These are phyloP conservation scores for Noctuana brunneofusca DNA, from an alignment of 2,888 invertebrate species.

Conservation along the genomic window DNA sequence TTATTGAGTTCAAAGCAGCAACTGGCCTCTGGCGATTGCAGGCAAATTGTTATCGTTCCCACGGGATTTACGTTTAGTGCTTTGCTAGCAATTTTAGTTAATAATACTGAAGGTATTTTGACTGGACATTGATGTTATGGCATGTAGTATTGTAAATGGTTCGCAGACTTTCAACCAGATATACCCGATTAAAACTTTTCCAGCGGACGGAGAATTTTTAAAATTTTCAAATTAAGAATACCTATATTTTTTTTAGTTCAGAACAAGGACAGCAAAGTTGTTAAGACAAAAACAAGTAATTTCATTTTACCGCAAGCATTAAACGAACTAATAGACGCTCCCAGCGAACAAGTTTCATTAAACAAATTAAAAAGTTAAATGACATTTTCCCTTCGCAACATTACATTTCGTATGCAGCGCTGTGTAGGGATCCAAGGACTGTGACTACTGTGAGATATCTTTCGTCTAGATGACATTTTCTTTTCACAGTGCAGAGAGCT, in stretches of 20 bases:
- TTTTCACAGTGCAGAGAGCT: constrained; percentile 42
- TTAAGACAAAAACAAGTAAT: constrained; percentile 4
- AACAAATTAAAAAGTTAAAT: constrained; percentile 56
- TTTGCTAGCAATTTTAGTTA: constrained; percentile 20
- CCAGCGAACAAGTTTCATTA: constrained; percentile 44
- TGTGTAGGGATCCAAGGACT: constrained; percentile 51
- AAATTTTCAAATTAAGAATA: not conserved
- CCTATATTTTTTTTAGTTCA: too few relatives aligned
- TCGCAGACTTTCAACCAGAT: not conserved
- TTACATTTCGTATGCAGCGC: constrained; percentile 56
- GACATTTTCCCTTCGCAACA: constrained; percentile 47
- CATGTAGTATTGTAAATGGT: not conserved
- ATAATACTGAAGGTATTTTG: constrained; percentile 30
- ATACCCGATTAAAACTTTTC: too few relatives aligned
- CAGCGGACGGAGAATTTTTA: not conserved
- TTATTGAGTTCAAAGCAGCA: constrained; percentile 62
- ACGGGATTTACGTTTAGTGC: constrained; percentile 49
- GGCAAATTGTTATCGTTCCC: constrained; percentile 71
- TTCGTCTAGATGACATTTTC: constrained; percentile 47
- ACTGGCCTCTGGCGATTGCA: constrained; percentile 57
- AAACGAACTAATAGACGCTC: constrained; percentile 31
- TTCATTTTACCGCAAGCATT: constrained; percentile 18
- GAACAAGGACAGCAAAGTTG: not conserved
- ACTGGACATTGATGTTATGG: constrained; percentile 11
- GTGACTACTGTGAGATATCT: constrained; percentile 45